Conservation (phyloP, 2,888 invertebrate species). For the Xylophagus ater region DNA sequence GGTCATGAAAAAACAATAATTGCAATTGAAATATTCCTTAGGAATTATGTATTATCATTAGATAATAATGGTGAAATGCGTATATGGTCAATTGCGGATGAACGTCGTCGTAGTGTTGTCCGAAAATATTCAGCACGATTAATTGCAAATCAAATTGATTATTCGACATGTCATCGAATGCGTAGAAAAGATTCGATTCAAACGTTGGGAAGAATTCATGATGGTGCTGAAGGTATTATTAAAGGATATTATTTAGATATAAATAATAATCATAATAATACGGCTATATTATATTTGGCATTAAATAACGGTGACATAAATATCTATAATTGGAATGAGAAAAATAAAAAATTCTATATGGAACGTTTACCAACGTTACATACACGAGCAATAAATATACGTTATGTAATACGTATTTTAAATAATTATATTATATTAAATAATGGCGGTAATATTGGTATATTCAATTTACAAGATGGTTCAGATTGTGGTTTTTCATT, state of each 20-base stretch:
- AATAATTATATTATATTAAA: conserved; percentile 18
- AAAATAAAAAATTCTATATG: conserved; percentile 21
- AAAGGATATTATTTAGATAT: conserved; percentile 15
- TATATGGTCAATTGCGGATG: conserved; percentile 29
- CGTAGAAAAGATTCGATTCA: conserved; percentile 1
- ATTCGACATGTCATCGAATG: conserved; percentile 8
- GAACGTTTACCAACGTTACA: conserved; percentile 20
- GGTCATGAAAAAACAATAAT: conserved; percentile 24
- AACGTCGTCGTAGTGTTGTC: conserved; percentile 22
- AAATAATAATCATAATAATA: conserved; percentile 3
- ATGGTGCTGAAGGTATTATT: no score
- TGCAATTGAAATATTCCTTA: conserved; percentile 27
- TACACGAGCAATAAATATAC: conserved; percentile 21
- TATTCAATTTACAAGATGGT: conserved; percentile 25
- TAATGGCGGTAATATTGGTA: conserved; percentile 21
- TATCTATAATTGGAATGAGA: conserved; percentile 27
- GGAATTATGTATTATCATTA: conserved; percentile 29
- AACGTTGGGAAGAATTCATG: no score
- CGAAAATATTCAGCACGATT: conserved; percentile 20
- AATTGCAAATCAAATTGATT: conserved; percentile 15
- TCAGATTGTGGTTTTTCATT: conserved; percentile 21
- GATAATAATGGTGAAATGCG: conserved; percentile 30
- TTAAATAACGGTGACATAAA: conserved; percentile 28
- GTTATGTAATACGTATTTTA: conserved; percentile 18
- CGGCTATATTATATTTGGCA: conserved; percentile 26